Base-by-base conservation (phyloP, 2,888 invertebrate species). In the Calliphora vomitoria region DNA sequence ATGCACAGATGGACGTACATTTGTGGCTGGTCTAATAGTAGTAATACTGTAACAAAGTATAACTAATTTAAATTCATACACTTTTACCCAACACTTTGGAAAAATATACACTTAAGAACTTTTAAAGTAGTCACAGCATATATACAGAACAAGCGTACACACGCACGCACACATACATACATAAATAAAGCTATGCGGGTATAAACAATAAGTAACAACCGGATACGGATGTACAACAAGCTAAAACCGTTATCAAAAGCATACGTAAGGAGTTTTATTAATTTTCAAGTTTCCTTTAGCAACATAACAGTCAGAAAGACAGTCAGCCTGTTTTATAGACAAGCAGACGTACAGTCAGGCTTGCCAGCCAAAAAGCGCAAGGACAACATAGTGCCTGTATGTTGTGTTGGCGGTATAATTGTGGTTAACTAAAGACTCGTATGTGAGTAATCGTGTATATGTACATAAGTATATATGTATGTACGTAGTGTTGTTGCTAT, bases 151-250 rank as follows among this genome's bases (percentile, higher is more conserved):
- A 8, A 4, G 1, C 53, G 4, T 58, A 15, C 10, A 50, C 35
- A 41, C 13, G 0, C 53, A 20, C 41, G 60, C 8, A 82, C 20
- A 60, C 10, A 5, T 47, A 44, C 35, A 44, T 1, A 25, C 25
- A 11, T 35, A 69, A 8, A 41, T 41, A 55, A 44, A n/a, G 44
- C 50, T 58, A 74, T 47, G 53, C 38, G 64, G 20, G 38, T 62
- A 69, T 69, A 68, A 86, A 85, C 81, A 83, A 74, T 82, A 78
- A 72, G 78, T 69, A 81, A 71, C 75, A 88, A 88, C 83, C 88
- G 89, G 88, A 88, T 88, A 64, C 87, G 88, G 87, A 87, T 87
- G 86, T 87, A 88, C 84, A 82, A 87, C 62, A 41, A 75, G 71
- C 86, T 80, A 84, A 89, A 87, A 62, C 71, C 60, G 71, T 85